Base-by-base conservation (phyloP, 2,888 invertebrate genomes). In the Ophioninae sp. region DNA sequence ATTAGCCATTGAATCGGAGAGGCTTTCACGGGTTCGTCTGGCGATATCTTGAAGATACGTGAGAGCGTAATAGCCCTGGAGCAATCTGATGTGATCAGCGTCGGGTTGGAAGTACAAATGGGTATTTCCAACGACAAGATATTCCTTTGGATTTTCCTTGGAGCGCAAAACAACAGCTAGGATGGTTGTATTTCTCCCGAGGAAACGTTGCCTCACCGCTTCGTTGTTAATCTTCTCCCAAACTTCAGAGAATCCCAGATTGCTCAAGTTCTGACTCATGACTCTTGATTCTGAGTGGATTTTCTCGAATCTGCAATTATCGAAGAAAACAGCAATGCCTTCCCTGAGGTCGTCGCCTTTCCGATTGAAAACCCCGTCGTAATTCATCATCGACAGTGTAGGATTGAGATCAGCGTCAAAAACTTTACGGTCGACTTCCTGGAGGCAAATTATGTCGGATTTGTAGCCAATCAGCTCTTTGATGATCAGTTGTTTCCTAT, bases 91-190 rank as follows among this genome's bases (percentile, higher is more conserved):
- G 90, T 98, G 97, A 93, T 97, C 97, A 7, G 98, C 97, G 92
- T 97, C 96, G 0, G 98, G 98, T 91, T 97, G 97, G 90, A 98
- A 99, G 93, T 98, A 99, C 69, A 99, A 94, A 94, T 99, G 99
- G 0, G 98, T 98, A 90, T 98, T 99, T 20, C 96, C 98, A 85
- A 96, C 93, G 58, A 97, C 90, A 56, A 97, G 88, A 78, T 95
- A 93, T 88, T 96, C 94, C 81, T 93, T 93, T 2, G 93, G 93
- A 81, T 94, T 94, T 17, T 95, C 95, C 84, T 93, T 91, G 1
- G 95, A 95, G 87, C 95, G 93, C 44, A 97, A 92, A 78, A 95
- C 91, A 44, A 94, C 93, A 20, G 94, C 86, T 93, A 94, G 88
- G n/a, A 89, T 91, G 7, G 95, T 95, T n/a, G 96, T 97, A 56